These are phyloP conservation scores for Bilobella aurantiaca DNA, from an alignment of 1,140 invertebrate genomes.

Conservation along the genomic window DNA sequence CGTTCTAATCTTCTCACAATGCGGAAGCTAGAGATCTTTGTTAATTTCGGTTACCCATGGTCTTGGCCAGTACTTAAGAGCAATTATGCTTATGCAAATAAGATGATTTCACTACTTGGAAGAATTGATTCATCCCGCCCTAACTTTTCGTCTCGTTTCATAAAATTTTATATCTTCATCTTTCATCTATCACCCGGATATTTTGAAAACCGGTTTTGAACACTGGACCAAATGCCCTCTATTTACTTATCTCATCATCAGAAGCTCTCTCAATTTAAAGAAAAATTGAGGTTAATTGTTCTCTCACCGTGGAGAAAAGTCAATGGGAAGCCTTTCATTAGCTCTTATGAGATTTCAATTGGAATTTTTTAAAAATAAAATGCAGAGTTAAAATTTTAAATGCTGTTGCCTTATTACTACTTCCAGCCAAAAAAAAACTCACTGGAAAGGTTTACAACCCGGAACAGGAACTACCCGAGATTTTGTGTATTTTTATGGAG, in stretches of 20 bases:
- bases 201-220: background rate
- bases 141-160: background rate
- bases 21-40: slow-evolving; percentile 1
- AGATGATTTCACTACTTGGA: background rate
- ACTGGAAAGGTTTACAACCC: background rate
- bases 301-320: background rate
- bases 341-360: background rate
- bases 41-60: background rate
- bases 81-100: slow-evolving; percentile 1
- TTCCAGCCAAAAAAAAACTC: background rate
- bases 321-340: slow-evolving; percentile 4
- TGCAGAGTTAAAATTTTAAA: no score
- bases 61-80: background rate
- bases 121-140: background rate
- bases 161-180: slow-evolving; percentile 5
- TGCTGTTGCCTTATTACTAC: background rate
- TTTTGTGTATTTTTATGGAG: background rate
- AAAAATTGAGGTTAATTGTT: background rate
- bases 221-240: background rate
- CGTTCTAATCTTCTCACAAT: slow-evolving; percentile 1
- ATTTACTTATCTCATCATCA: slow-evolving; percentile 9
- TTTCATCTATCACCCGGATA: background rate
- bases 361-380: background rate
- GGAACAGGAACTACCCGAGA: no score
- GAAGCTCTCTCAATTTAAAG: background rate